A percentile compares a stretch with the other conserved stretches of the same genome.
phyloP scores from a whole-genome alignment of 2,888 invertebrate species.

The Isotomurus palustris region DNA sequence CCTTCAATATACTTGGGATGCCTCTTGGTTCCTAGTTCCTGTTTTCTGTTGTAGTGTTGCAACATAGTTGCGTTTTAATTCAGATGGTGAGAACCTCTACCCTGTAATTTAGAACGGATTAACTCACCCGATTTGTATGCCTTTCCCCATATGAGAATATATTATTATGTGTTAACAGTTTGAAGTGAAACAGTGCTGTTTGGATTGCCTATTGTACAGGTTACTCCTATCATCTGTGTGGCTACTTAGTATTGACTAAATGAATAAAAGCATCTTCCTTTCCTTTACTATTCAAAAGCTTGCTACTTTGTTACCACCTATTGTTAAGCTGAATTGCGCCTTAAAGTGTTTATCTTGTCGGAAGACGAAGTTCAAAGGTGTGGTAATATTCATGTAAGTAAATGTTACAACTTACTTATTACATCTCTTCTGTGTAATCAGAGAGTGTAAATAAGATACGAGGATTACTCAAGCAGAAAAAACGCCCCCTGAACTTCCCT shows the following conservation, averaged over 20 bases:
- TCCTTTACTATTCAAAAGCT: neutral
- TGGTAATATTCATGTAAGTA: neutral
- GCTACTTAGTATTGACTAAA: neutral
- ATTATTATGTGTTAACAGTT: neutral
- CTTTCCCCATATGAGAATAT: neutral
- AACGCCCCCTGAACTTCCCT: neutral
- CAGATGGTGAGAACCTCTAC: neutral
- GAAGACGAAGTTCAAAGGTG: neutral
- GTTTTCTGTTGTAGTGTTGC: neutral
- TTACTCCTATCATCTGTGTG: too few relatives aligned
- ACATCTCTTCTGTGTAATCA: neutral
- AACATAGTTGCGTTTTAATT: too few relatives aligned
- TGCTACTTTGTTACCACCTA: too few relatives aligned
- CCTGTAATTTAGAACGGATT: slow-evolving; percentile 3
- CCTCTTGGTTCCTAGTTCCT: neutral
- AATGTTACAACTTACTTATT: neutral
- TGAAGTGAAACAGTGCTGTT: slow-evolving; percentile 6
- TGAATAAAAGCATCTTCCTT: neutral
- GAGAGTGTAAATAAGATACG: neutral
- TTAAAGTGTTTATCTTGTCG: slow-evolving; percentile 1
- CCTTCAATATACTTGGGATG: neutral
- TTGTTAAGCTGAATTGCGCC: neutral
- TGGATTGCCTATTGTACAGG: too few relatives aligned
- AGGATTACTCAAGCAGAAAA: neutral
- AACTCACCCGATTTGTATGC: neutral